Evolutionary conservation across 2,888 invertebrate species (phyloP), one percentile per base, ranked within the genome.

Genomic region (Zonitis immaculata): DNA sequence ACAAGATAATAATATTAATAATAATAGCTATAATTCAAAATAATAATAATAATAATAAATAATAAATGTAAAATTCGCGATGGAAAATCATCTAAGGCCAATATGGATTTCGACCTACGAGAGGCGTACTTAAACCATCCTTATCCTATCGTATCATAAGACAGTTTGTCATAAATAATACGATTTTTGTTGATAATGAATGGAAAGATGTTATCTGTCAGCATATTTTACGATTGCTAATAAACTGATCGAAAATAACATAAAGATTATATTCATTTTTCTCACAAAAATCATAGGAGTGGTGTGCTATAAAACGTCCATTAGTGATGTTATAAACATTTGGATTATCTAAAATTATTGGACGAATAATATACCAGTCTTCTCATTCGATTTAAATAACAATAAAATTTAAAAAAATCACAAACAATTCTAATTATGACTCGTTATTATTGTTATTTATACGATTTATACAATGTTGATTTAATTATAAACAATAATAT

Each of bases 231-330:
- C 50, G 54, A 50, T 43, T 27, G 47, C 54, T 54, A 54, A 50
- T 54, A 54, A 54, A 54, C 54, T 42, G 54, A 54, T 54, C 54
- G 50, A 54, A 53, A 54, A 54, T 54, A 54, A 47, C 54, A 54
- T 47, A 54, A 47, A 54, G 54, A 54, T 54, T 51, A 54, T 54
- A 51, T 54, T 51, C 48, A 51, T 51, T 54, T 51, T 51, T 54
- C 51, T 51, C 39, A 51, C 51, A 54, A 51, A 54, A 54, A 54
- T 54, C 47, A 45, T 51, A 27, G 54, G 54, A 54, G 54, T 54
- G 54, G 54, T 51, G 32, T 32, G 45, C 54, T 51, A 54, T 54
- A 54, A 54, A 54, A 54, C 32, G 45, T 54, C 54, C 54, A 54
- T 54, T 54, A 54, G 54, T 51, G 51, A 44, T 30, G 54, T 48